Evolutionary conservation across 2,797 vertebrate genomes (phyloP).

Genomic region (Danio choprae): DNA sequence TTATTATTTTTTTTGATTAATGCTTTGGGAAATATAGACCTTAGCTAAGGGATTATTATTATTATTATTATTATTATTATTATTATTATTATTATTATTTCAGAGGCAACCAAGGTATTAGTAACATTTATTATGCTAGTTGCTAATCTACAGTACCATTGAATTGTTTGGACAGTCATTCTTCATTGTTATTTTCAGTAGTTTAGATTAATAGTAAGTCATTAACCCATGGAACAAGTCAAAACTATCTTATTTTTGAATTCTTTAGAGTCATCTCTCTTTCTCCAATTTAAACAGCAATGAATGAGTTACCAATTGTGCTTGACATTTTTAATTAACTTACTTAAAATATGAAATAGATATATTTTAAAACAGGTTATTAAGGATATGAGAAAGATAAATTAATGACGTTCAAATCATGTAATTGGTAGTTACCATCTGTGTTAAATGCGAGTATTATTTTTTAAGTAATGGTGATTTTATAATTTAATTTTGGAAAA

Average conservation of each 20-base stretch:
- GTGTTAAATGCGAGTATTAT: background rate
- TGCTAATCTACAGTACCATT: background rate
- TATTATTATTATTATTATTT: too few relatives aligned
- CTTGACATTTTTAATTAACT: background rate
- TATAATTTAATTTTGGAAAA: background rate
- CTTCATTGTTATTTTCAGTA: too few relatives aligned
- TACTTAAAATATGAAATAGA: background rate
- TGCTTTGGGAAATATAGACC: background rate
- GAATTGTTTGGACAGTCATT: background rate
- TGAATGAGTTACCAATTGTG: background rate
- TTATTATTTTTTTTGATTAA: conserved; percentile 47
- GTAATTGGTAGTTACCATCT: background rate
- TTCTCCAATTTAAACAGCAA: background rate
- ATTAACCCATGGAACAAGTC: too few relatives aligned
- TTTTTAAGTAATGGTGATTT: background rate
- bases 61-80: too few relatives aligned
- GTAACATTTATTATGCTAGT: background rate
- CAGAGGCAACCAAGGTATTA: background rate
- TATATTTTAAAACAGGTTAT: background rate
- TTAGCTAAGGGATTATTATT: background rate
- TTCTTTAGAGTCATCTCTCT: background rate
- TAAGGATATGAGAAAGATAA: background rate
- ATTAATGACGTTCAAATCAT: background rate
- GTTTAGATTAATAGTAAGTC: background rate
- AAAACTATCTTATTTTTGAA: background rate